These are phyloP conservation scores for Chymomyza caudatula DNA, from an alignment of 2,888 invertebrate species.

Conservation along the genomic window DNA sequence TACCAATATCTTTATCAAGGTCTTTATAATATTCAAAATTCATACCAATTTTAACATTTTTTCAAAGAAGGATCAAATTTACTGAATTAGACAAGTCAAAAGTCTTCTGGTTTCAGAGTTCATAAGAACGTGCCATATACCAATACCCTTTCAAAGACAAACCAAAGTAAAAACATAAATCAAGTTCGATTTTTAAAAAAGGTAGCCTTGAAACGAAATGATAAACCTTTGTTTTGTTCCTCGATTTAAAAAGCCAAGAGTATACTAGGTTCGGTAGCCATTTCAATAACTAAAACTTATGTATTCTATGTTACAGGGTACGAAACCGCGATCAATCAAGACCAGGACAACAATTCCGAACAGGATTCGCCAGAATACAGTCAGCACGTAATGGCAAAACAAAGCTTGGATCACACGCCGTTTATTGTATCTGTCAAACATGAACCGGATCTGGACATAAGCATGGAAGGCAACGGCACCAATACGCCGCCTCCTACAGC, in stretches of 20 bases:
- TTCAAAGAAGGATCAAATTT: too few relatives aligned
- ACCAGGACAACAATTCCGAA: conserved; percentile 34
- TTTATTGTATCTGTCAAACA: conserved; percentile 51
- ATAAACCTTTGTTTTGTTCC: too few relatives aligned
- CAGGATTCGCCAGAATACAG: conserved; percentile 40
- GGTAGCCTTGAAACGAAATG: too few relatives aligned
- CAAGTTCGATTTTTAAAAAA: too few relatives aligned
- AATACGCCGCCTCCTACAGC: conserved; percentile 63
- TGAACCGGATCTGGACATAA: conserved; percentile 56
- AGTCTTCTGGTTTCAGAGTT: too few relatives aligned
- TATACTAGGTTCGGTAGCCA: neutral
- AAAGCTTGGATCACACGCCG: conserved; percentile 47
- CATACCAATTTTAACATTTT: too few relatives aligned
- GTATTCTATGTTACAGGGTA: conserved; percentile 51
- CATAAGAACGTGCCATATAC: too few relatives aligned
- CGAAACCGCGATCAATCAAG: conserved; percentile 45
- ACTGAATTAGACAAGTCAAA: too few relatives aligned
- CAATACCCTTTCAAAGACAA: too few relatives aligned
- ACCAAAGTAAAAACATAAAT: too few relatives aligned
- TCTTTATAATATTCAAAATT: too few relatives aligned
- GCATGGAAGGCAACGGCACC: conserved; percentile 42
- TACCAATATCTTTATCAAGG: too few relatives aligned
- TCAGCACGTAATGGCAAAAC: neutral
- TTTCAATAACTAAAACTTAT: neutral
- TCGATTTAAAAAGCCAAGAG: neutral